Evolutionary conservation across 2,888 invertebrate species (phyloP).

Genomic region (Macrophya annulata): DNA sequence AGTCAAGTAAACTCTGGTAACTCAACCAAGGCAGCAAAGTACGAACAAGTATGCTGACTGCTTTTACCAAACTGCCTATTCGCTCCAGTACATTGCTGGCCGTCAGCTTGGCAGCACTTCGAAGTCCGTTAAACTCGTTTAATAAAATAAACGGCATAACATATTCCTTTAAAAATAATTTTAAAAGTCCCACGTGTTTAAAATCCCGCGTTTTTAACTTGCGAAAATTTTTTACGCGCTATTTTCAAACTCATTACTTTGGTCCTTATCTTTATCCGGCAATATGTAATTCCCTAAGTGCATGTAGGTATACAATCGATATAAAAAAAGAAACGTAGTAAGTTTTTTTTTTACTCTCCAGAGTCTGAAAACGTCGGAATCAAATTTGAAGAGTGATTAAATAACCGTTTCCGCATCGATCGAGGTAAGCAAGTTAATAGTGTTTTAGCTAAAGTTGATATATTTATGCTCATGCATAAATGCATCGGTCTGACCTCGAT

Average conservation of each 20-base stretch:
- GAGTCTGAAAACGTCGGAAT: neutral
- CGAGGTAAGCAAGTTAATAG: constrained; percentile 30
- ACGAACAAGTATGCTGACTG: constrained; percentile 17
- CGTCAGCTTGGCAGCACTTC: constrained; percentile 64
- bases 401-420: constrained; percentile 4
- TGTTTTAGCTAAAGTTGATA: neutral
- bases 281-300: neutral
- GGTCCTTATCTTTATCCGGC: neutral
- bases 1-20: constrained; percentile 33
- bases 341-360: neutral
- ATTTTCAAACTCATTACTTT: neutral
- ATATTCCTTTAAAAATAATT: neutral
- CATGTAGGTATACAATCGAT: neutral
- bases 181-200: neutral
- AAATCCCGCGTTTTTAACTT: neutral
- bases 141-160: constrained; percentile 5
- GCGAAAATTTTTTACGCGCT: neutral
- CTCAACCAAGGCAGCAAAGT: constrained; percentile 35
- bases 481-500: constrained; percentile 25
- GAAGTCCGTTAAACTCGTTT: constrained; percentile 27
- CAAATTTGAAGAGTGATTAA: neutral
- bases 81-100: constrained; percentile 64
- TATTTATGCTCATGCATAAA: constrained; percentile 10
- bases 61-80: constrained; percentile 34
- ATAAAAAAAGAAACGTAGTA: neutral